Conservation (phyloP, 2,888 invertebrate species). For the Cheilosia urbana region DNA sequence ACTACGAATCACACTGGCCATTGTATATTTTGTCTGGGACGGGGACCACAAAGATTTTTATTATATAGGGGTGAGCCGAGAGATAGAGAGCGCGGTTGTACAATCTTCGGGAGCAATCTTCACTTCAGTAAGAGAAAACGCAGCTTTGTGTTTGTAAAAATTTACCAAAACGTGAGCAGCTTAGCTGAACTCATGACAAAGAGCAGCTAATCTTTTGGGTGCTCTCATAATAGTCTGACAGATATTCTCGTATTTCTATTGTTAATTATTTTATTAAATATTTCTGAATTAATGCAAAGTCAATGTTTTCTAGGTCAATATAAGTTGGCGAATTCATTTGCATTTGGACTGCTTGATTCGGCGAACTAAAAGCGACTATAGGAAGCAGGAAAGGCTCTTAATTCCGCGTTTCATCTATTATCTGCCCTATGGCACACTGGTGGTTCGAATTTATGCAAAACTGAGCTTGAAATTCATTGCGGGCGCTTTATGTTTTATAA, state of each 20-base stretch:
- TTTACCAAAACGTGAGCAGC: not conserved
- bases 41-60: constrained; percentile 30
- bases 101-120: constrained; percentile 47
- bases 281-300: not conserved
- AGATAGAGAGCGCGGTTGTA: constrained; percentile 3
- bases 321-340: not conserved
- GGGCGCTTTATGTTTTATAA: no score
- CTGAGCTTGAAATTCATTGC: no score
- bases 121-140: constrained; percentile 13
- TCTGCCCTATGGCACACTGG: no score
- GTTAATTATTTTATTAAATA: not conserved
- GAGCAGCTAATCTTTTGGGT: constrained; percentile 18
- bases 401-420: no score
- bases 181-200: constrained; percentile 1
- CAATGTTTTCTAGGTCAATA: constrained; percentile 35
- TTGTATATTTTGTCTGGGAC: constrained; percentile 6
- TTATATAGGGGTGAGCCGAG: constrained; percentile 21
- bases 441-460: no score
- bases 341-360: constrained; percentile 1
- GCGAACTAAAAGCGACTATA: not conserved
- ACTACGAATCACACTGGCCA: constrained; percentile 61
- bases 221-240: not conserved
- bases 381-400: no score
- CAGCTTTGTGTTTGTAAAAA: not conserved
- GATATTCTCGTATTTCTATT: not conserved